Evolutionary conservation across 2,888 invertebrate species (phyloP).

Genomic region (Alitta virens): DNA sequence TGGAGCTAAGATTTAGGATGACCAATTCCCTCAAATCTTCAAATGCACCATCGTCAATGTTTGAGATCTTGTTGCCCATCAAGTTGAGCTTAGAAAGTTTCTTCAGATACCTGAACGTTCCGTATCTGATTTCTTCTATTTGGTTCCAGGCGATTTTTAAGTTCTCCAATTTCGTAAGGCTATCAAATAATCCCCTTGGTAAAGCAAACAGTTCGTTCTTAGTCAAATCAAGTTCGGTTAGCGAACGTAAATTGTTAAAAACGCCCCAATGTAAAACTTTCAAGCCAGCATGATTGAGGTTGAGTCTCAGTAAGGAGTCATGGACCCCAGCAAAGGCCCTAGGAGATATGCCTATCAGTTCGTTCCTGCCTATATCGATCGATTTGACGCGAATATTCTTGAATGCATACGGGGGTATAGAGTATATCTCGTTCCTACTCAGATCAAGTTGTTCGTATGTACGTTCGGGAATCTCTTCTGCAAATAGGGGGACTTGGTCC

Average conservation of each 20-base stretch:
- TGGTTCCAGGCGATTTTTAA: conserved; percentile 24
- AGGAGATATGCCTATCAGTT: conserved; percentile 28
- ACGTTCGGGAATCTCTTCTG: background rate
- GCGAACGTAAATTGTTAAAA: conserved; percentile 19
- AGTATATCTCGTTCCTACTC: conserved; percentile 25
- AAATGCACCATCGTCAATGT: conserved; percentile 24
- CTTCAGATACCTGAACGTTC: conserved; percentile 16
- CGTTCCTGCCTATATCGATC: conserved; percentile 25
- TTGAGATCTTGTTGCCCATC: conserved; percentile 19
- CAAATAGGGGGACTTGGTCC: conserved; percentile 24
- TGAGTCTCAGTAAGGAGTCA: conserved; percentile 18
- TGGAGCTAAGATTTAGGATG: conserved; percentile 19
- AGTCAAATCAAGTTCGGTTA: conserved; percentile 21
- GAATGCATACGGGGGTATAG: conserved; percentile 26
- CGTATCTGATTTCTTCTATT: conserved; percentile 11
- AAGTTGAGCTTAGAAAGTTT: conserved; percentile 20
- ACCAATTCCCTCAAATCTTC: conserved; percentile 18
- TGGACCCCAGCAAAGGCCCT: conserved; percentile 29
- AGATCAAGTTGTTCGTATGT: conserved; percentile 24
- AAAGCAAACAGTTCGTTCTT: conserved; percentile 28
- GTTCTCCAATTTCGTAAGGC: conserved; percentile 18
- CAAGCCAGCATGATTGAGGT: conserved; percentile 18
- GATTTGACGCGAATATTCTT: conserved; percentile 10
- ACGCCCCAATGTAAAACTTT: conserved; percentile 30
- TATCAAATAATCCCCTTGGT: conserved; percentile 27